A percentile compares a stretch with the other conserved stretches of the same genome.
Evolutionary conservation across 2,888 invertebrate species (phyloP).

Genomic region (Spilarctia lutea): DNA sequence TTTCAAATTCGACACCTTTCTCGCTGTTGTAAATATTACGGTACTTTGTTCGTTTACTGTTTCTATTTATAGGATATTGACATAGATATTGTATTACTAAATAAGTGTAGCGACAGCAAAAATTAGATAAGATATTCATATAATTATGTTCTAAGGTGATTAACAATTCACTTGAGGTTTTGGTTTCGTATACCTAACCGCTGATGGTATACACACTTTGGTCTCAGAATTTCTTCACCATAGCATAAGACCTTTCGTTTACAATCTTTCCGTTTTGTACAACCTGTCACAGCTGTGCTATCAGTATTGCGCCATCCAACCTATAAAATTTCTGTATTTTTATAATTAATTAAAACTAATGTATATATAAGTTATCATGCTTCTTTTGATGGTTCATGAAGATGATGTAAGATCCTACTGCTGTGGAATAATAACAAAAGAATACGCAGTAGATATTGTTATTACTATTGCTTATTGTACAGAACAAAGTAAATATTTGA

Average conservation of each 20-base stretch:
- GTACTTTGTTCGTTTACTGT: neutral
- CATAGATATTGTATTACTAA: neutral
- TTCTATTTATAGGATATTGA: neutral
- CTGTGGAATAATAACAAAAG: neutral
- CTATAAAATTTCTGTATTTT: neutral
- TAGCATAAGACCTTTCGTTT: neutral
- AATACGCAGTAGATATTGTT: neutral
- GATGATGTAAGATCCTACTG: slow-evolving; percentile 1
- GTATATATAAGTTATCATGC: too few species aligned
- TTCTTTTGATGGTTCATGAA: neutral
- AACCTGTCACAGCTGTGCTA: neutral
- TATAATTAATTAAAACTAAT: neutral
- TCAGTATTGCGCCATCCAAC: neutral
- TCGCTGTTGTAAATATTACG: neutral
- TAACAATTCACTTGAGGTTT: too few species aligned
- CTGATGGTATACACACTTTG: too few species aligned
- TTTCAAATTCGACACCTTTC: slow-evolving; percentile 4
- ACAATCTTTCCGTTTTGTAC: neutral
- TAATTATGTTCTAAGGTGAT: too few species aligned
- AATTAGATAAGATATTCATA: too few species aligned
- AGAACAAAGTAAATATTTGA: slow-evolving; percentile 17
- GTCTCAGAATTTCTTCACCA: neutral
- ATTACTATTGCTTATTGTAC: neutral
- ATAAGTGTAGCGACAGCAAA: neutral
- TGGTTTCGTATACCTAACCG: too few species aligned